Evolutionary conservation across 2,797 vertebrate genomes (phyloP), one percentile per base, ranked within the genome.

Genomic region (Sebastes matsubarae): DNA sequence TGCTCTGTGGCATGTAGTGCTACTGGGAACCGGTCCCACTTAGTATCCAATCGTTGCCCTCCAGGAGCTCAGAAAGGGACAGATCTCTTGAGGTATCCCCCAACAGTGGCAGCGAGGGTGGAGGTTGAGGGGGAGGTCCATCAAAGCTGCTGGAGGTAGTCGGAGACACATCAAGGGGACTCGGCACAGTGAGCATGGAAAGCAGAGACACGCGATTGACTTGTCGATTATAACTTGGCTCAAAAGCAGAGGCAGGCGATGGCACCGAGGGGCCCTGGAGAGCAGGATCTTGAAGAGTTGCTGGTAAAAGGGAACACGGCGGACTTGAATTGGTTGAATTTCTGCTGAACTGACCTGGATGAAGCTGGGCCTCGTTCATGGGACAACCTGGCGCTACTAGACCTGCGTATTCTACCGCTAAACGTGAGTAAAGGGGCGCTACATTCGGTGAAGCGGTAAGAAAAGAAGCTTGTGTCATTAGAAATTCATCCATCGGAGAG

Each of bases 21-120:
- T 88, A 77, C 27, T 58, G 30, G 34, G 81, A 16, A 18, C 11
- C 38, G 8, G 10, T 66, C 52, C 55, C 69, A 72, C 7, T 84
- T 22, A 90, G 80, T 29, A 94, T 86, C 92, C 92, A 93, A 11
- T 92, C 92, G 3, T 91, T 66, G 14, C 16, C 18, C 13, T 91
- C 86, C 30, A 94, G 77, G 5, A 93, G 14, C 14, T 92, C 91
- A 22, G 69, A 82, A 1, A 94, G 60, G 10, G 81, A 87, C 13
- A 63, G 8, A 27, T 92, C 91, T 38, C 13, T 29, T 2, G 52
- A 27, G 9, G 22, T 4, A 27, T 82, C 72, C 3, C 2, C 20
- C 0, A 14, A 2, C 1, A 6, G 22, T 11, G 75, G 34, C 42
- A 16, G 22, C 1, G 14, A 61, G 9, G 68, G 20, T 1, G 2